A percentile compares a stretch with the other conserved stretches of the same genome.
These are phyloP conservation scores for Volucella zonaria DNA, from an alignment of 2,888 invertebrate genomes.

Conservation along the genomic window DNA sequence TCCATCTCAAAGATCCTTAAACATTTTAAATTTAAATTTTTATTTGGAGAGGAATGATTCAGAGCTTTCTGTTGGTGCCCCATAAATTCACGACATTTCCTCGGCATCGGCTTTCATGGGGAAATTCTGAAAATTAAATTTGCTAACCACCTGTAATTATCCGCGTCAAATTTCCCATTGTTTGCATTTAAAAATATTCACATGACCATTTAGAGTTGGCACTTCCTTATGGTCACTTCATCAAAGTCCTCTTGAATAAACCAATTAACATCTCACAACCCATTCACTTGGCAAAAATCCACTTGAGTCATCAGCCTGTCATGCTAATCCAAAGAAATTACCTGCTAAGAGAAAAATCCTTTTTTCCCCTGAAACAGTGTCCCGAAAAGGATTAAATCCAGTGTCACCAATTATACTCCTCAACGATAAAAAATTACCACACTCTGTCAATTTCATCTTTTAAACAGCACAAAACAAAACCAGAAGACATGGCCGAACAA, in stretches of 20 bases:
- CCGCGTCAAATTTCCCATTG: no score
- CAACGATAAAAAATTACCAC: conserved; percentile 60
- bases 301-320: conserved; percentile 67
- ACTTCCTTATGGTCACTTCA: neutral
- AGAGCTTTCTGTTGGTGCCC: no score
- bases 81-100: no score
- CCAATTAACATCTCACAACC: conserved; percentile 24
- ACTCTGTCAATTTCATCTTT: conserved; percentile 68
- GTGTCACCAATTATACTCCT: conserved; percentile 63
- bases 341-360: conserved; percentile 71
- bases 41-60: no score
- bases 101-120: no score
- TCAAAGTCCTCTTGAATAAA: conserved; percentile 29
- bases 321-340: conserved; percentile 71
- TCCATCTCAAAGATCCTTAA: no score
- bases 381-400: conserved; percentile 59
- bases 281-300: conserved; percentile 31
- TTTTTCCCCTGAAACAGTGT: conserved; percentile 55
- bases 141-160: no score
- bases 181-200: no score
- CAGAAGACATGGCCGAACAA: conserved; percentile 39
- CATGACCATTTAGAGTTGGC: no score
- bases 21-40: no score
- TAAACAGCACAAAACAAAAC: conserved; percentile 21
- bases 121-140: no score